phyloP scores from a whole-genome alignment of 2,113 vertebrate species.

The Panthera leo region DNA sequence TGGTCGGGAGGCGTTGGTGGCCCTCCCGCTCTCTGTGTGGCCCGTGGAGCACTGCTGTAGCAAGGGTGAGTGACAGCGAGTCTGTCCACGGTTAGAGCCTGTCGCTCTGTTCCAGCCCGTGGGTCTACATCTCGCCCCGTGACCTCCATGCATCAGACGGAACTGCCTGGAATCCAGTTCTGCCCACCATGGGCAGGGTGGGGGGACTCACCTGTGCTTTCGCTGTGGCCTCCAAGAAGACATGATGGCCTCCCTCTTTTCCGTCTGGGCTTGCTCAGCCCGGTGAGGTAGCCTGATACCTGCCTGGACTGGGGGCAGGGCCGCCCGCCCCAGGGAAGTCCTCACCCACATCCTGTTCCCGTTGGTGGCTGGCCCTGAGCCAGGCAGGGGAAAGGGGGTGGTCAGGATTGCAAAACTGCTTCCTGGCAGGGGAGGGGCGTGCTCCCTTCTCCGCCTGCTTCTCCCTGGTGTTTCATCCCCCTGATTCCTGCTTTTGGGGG shows the following conservation, averaged over 20 bases:
- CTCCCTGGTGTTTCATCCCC: background rate
- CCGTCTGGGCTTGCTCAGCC: background rate
- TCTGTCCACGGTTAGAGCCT: too few species aligned
- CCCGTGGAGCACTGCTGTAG: background rate
- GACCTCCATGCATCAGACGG: fast-evolving
- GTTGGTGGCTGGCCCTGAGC: background rate
- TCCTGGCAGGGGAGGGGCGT: background rate
- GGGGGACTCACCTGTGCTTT: slow-evolving; percentile 56
- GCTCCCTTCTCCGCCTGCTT: background rate
- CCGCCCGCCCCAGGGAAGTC: background rate
- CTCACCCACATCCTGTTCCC: background rate
- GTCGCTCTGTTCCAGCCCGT: background rate
- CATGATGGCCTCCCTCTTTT: slow-evolving; percentile 8
- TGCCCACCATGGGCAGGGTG: fast-evolving
- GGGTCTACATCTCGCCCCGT: background rate
- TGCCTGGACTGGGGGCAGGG: background rate
- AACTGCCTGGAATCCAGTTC: fast-evolving
- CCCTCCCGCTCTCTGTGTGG: background rate
- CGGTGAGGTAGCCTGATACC: background rate
- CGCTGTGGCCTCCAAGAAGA: background rate
- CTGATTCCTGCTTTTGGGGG: background rate
- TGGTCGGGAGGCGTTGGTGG: background rate
- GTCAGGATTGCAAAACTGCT: slow-evolving; percentile 37
- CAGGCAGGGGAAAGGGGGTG: background rate
- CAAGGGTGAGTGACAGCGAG: background rate